Conservation (phyloP, 2,797 vertebrate species). For the Phoxinus dragarum region DNA sequence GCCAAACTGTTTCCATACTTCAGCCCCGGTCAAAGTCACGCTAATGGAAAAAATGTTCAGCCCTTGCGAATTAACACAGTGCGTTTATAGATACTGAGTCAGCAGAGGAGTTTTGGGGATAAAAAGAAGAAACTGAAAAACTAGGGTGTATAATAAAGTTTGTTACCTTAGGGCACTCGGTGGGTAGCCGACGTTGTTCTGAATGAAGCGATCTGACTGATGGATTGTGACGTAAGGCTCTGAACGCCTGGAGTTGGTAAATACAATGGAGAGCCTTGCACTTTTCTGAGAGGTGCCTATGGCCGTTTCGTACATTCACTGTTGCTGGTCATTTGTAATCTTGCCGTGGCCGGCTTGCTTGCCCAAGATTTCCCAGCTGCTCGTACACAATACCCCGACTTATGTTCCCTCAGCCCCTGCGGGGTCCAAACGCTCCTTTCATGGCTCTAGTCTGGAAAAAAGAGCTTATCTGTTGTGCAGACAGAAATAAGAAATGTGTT, state of each 20-base stretch:
- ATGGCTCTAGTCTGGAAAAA: conserved; percentile 12
- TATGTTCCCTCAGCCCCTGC: conserved; percentile 31
- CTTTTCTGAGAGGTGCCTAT: conserved; percentile 41
- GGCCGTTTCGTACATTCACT: conserved; percentile 49
- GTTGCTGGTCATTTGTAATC: conserved; percentile 53
- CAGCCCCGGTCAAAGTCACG: conserved; percentile 96
- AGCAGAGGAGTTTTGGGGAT: background rate
- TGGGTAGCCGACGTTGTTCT: no score
- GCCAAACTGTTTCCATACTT: conserved; percentile 95
- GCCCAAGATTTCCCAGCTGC: conserved; percentile 48
- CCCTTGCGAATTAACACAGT: conserved; percentile 95
- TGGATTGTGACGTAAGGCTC: conserved; percentile 29
- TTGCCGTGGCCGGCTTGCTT: conserved; percentile 30
- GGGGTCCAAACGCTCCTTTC: conserved; percentile 34
- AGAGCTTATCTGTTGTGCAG: conserved; percentile 38
- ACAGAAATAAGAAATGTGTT: conserved; percentile 35
- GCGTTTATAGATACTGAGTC: conserved; percentile 80
- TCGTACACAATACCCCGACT: conserved; percentile 39
- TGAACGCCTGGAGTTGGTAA: conserved; percentile 17
- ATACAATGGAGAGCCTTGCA: conserved; percentile 35
- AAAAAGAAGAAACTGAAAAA: conserved; percentile 27
- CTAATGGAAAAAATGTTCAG: conserved; percentile 97
- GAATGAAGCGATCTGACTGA: conserved; percentile 23
- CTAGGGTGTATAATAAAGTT: conserved; percentile 13
- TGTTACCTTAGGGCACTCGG: conserved; percentile 7